Conservation (phyloP, 2,888 invertebrate genomes). For the Colletes collaris region DNA sequence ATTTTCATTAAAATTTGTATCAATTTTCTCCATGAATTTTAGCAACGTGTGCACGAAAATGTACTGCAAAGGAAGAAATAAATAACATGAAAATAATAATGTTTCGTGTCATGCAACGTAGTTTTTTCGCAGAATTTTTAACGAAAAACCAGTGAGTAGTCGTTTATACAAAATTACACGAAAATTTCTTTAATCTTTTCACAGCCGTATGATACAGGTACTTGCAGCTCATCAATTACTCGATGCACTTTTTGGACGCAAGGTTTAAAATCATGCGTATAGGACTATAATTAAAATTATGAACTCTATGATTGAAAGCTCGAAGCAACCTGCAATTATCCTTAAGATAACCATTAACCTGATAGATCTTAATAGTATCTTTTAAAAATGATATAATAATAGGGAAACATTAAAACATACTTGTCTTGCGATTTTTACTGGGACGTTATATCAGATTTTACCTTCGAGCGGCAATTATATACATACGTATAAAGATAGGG, state of each 20-base stretch:
- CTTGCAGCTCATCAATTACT: constrained; percentile 3
- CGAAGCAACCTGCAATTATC: constrained; percentile 39
- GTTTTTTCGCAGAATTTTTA: not conserved
- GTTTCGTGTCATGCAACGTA: too few species aligned
- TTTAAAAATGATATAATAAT: constrained; percentile 46
- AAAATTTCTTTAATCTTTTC: not conserved
- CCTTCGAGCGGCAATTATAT: constrained; percentile 27
- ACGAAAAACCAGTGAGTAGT: not conserved
- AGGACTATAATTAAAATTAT: constrained; percentile 49
- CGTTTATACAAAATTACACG: not conserved
- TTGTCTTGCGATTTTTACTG: constrained; percentile 22
- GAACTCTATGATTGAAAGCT: constrained; percentile 39
- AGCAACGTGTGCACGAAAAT: too few species aligned
- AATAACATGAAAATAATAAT: too few species aligned
- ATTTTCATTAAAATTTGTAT: too few species aligned
- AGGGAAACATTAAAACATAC: constrained; percentile 43
- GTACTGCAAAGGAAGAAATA: too few species aligned
- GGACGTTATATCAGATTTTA: constrained; percentile 37
- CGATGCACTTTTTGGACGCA: constrained; percentile 1
- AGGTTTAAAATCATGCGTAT: constrained; percentile 3
- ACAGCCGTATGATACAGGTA: not conserved
- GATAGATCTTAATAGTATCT: constrained; percentile 44
- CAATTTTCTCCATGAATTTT: too few species aligned
- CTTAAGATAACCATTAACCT: constrained; percentile 34
- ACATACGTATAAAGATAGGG: constrained; percentile 9